phyloP scores from a whole-genome alignment of 2,113 vertebrate genomes.

The Tursiops truncatus region DNA sequence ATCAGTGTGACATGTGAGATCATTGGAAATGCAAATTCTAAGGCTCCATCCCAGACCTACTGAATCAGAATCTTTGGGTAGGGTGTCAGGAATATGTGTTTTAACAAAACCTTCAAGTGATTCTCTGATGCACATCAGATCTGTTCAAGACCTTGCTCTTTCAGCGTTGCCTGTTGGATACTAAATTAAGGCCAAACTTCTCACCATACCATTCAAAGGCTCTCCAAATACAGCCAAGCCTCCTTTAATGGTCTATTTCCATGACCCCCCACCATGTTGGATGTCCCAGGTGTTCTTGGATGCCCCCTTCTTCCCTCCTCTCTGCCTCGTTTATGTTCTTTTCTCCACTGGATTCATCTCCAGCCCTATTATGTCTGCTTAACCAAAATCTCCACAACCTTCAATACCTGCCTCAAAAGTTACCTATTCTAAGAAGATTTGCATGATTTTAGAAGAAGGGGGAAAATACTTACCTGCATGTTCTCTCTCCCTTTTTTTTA shows the following conservation, averaged over 20 bases:
- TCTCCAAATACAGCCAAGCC: not conserved
- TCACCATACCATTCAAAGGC: not conserved
- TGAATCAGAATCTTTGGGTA: not conserved
- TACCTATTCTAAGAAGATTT: not conserved
- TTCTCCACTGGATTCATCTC: not conserved
- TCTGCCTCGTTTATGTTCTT: not conserved
- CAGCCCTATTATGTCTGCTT: not conserved
- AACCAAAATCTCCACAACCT: not conserved
- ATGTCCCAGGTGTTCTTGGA: not conserved
- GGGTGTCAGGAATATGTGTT: not conserved
- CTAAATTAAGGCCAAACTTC: not conserved
- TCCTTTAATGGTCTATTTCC: not conserved
- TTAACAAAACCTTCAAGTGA: not conserved
- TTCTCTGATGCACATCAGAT: not conserved
- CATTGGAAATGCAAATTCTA: not conserved
- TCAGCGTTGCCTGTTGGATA: not conserved
- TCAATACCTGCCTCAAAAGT: not conserved
- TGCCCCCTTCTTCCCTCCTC: too few relatives aligned
- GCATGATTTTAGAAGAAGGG: not conserved
- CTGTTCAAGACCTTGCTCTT: not conserved
- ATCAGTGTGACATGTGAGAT: not conserved
- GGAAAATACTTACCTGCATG: not conserved
- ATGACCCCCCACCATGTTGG: not conserved
- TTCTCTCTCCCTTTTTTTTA: not conserved
- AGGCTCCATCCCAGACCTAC: too few relatives aligned